Evolutionary conservation across 1,140 invertebrate genomes (phyloP), one percentile per base, ranked within the genome.

Genomic region (Drosophila bipectinata): DNA sequence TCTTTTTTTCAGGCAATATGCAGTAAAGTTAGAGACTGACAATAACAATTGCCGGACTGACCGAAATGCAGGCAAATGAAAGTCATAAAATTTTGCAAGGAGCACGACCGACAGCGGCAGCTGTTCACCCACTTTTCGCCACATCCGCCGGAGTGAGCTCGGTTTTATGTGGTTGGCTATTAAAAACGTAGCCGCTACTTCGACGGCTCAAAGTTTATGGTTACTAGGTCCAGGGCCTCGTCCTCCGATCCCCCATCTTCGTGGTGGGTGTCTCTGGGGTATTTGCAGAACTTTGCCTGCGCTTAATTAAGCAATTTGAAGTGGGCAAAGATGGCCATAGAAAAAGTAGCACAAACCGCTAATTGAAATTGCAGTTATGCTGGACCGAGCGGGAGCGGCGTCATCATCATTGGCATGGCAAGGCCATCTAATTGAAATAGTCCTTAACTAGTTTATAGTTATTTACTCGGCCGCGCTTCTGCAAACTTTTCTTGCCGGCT

Each of bases 331-430:
- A 53, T 26, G 77, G 74, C 49, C 54, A 71, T 67, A 61, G 74
- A 78, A 78, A 85, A 87, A 82, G 73, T 78, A 72, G 82, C 69
- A 67, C 69, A 85, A 82, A 79, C 82, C 82, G 83, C 82, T 85
- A 85, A 85, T 85, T 85, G 82, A 85, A 85, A 85, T 82, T 85
- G 82, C 83, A 85, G 82, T 82, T 85, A 88, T 85, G 82, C 78
- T 51, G 64, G 39, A 37, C 28, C 26, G 26, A 7, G 26, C 26
- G 52, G 30, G 9, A 30, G 24, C 52, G 15, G 30, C 52, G 34
- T 51, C 67, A 75, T 66, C 61, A 63, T 54, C 57, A 60, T 60
- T 52, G 72, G 44, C 61, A 54, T 55, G 69, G 54, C 57, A 63
- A 54, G 82, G 64, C 59, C 82, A 72, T 82, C 82, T 87, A 85